These are phyloP conservation scores for Andrena hattorfiana DNA, from an alignment of 2,888 invertebrate genomes.

Conservation along the genomic window DNA sequence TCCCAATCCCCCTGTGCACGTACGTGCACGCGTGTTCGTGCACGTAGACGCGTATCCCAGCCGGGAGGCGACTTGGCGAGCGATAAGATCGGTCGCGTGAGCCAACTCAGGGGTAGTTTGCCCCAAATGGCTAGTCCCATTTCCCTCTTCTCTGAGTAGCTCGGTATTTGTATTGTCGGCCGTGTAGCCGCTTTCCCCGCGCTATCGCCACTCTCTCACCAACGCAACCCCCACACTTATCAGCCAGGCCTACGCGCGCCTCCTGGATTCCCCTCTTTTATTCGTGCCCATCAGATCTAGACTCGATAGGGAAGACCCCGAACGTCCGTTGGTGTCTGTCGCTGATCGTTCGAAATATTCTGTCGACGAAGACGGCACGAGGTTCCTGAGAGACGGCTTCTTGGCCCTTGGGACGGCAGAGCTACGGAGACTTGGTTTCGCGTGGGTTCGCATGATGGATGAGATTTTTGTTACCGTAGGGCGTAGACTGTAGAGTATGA, in stretches of 20 bases:
- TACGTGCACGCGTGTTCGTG: slow-evolving; percentile 20
- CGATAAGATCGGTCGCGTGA: slow-evolving; percentile 83
- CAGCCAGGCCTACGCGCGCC: slow-evolving; percentile 42
- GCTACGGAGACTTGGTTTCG: too few species aligned
- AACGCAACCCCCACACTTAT: slow-evolving; percentile 41
- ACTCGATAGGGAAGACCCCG: slow-evolving; percentile 58
- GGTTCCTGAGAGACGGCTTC: background rate
- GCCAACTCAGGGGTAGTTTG: slow-evolving; percentile 76
- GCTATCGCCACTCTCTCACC: slow-evolving; percentile 52
- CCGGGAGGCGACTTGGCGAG: slow-evolving; percentile 54
- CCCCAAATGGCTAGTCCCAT: slow-evolving; percentile 79
- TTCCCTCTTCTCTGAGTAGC: slow-evolving; percentile 76
- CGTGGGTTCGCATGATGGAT: too few species aligned
- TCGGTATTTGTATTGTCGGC: slow-evolving; percentile 71
- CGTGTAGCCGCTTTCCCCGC: slow-evolving; percentile 53
- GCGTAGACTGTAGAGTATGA: too few species aligned
- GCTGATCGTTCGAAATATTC: slow-evolving; percentile 6
- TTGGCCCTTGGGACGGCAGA: too few species aligned
- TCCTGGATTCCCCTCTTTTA: slow-evolving; percentile 25
- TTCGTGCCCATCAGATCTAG: slow-evolving; percentile 44
- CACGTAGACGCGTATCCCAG: slow-evolving; percentile 51
- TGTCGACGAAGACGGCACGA: background rate
- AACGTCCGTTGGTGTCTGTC: slow-evolving; percentile 22
- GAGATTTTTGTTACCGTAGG: too few species aligned
- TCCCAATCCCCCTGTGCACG: background rate